Conservation (phyloP, 1,140 invertebrate genomes). For the Zaprionus capensis region DNA sequence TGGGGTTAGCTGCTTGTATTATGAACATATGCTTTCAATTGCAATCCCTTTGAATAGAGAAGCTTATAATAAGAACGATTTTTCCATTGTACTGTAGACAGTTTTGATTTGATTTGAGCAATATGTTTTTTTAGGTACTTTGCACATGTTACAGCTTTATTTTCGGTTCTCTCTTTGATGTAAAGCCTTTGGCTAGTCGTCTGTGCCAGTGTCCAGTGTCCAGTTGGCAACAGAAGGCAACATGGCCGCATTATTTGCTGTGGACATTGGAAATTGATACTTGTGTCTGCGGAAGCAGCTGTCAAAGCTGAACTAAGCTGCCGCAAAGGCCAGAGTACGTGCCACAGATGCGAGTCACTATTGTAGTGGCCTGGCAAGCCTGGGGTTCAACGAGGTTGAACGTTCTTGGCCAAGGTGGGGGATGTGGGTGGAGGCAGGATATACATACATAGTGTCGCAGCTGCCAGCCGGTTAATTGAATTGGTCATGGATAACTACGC, state of each 20-base stretch:
- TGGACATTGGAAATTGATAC: constrained; percentile 47
- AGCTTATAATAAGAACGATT: no score
- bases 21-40: no score
- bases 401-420: background rate
- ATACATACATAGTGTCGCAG: constrained; percentile 35
- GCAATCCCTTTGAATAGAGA: no score
- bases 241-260: constrained; percentile 27
- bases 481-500: constrained; percentile 66
- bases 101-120: no score
- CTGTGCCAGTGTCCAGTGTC: background rate
- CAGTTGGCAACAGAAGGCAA: background rate
- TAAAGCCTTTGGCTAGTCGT: background rate
- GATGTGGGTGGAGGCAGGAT: background rate
- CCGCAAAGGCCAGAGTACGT: constrained; percentile 28
- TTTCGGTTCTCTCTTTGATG: background rate
- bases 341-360: background rate
- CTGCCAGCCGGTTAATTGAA: constrained; percentile 72
- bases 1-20: no score
- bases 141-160: background rate
- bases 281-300: constrained; percentile 43
- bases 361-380: background rate
- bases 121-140: no score
- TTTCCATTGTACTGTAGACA: background rate
- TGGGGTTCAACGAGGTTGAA: background rate
- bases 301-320: constrained; percentile 41